Evolutionary conservation across 1,140 invertebrate species (phyloP), one percentile per base, ranked within the genome.

Genomic region (Himalopsyche phryganea): DNA sequence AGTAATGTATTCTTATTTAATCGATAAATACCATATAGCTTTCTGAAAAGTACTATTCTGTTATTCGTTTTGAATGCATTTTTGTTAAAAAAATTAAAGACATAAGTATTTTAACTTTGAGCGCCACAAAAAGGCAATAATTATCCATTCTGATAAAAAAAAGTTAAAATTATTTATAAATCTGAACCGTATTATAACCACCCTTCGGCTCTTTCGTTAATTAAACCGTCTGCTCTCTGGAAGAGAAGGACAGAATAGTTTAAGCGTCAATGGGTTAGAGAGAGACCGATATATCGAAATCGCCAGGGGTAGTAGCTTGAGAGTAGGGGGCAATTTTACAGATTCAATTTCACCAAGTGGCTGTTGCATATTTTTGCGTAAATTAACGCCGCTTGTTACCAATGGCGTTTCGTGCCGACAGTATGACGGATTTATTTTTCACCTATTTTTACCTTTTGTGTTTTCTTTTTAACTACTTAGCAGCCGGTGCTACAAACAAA

Each of bases 291-390:
- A 13, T 15, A 40, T 15, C n/a, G n/a, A 40, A 13, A 40, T 40
- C 38, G n/a, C n/a, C 5, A 40, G 3, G 4, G 15, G 38, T 40
- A 11, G 50, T 14, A 28, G 41, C 41, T 18, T 42, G 32, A 41
- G 50, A 5, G 50, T 53, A 17, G 56, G 58, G 53, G 61, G 61
- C 61, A 63, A 63, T 63, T 63, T 63, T 63, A 59, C 61, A 63
- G 61, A 63, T 63, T 63, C 61, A 63, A 63, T 63, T 63, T 63
- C 61, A 60, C 52, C 61, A 63, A 63, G 61, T 63, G 61, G 57
- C 61, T 63, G 61, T 60, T 63, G 61, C 61, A 63, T 63, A 63
- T 63, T 63, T 63, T 63, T 63, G 61, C 61, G 61, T 63, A 63
- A 63, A 63, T 63, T 63, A 63, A 63, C 61, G 58, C 57, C 57